Conservation (phyloP, 2,888 invertebrate species). For the Lissonota sp. region DNA sequence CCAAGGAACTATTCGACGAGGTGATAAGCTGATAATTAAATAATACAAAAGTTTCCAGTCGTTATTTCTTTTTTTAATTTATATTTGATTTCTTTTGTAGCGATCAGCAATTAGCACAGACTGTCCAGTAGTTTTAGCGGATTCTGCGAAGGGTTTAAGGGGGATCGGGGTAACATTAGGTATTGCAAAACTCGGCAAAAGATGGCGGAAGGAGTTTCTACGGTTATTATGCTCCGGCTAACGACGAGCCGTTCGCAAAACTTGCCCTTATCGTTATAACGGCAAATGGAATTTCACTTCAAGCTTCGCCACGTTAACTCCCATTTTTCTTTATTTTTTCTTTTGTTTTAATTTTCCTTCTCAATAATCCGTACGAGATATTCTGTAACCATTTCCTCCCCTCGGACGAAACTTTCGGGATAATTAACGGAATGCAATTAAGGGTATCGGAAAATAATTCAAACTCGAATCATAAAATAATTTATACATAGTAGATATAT, state of each 20-base stretch:
- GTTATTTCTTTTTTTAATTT: too few species aligned
- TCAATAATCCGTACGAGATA: slow-evolving; percentile 52
- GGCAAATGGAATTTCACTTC: slow-evolving; percentile 72
- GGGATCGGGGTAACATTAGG: slow-evolving; percentile 15
- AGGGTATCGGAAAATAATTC: slow-evolving; percentile 38
- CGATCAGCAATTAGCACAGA: slow-evolving; percentile 34
- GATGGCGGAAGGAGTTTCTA: slow-evolving; percentile 39
- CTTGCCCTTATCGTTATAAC: slow-evolving; percentile 80
- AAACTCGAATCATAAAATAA: slow-evolving; percentile 24
- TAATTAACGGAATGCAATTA: slow-evolving; percentile 36
- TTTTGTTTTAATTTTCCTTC: slow-evolving; percentile 28
- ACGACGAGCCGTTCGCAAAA: slow-evolving; percentile 77
- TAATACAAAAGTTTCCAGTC: too few species aligned
- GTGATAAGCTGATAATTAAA: too few species aligned
- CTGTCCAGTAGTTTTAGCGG: slow-evolving; percentile 26
- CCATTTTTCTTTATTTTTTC: slow-evolving; percentile 31
- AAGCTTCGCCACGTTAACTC: slow-evolving; percentile 20
- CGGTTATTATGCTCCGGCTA: slow-evolving; percentile 68
- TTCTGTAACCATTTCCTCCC: slow-evolving; percentile 25
- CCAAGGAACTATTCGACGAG: too few species aligned
- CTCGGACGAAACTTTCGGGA: slow-evolving; percentile 9
- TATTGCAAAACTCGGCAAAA: slow-evolving; percentile 49
- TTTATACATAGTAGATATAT: slow-evolving; percentile 13
- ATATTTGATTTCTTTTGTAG: not conserved
- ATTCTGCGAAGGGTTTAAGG: not conserved